A percentile compares a stretch with the other conserved stretches of the same genome.
Evolutionary conservation across 2,113 vertebrate species (phyloP).

Genomic region (Himantopus leucocephalus): DNA sequence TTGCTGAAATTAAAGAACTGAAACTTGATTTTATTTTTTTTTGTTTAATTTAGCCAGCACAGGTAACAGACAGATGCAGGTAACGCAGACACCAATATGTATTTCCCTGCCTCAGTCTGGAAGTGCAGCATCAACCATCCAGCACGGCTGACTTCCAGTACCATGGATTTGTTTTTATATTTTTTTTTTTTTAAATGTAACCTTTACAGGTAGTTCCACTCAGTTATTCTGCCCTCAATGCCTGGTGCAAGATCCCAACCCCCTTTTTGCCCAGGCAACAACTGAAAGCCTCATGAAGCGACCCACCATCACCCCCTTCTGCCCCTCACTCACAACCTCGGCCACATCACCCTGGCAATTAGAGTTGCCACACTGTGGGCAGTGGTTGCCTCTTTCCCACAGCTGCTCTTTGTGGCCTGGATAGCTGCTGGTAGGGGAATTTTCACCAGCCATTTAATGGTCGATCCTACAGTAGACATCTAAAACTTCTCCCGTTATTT

Average conservation of each 20-base stretch:
- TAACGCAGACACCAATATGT: background rate
- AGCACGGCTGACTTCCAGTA: background rate
- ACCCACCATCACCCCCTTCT: background rate
- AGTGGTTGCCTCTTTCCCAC: background rate
- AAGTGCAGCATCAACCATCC: background rate
- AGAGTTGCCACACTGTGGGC: background rate
- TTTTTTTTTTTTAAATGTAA: background rate
- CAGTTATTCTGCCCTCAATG: background rate
- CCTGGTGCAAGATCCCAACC: background rate
- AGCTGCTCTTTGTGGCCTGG: background rate
- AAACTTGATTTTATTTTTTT: background rate
- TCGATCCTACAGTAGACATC: background rate
- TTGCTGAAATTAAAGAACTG: background rate
- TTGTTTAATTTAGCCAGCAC: background rate
- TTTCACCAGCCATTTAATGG: background rate
- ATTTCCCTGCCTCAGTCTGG: background rate
- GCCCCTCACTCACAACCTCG: background rate
- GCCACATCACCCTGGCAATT: no score
- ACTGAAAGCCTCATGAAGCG: background rate
- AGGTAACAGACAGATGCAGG: background rate
- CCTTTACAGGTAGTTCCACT: background rate
- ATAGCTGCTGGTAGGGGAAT: background rate
- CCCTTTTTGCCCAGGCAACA: background rate
- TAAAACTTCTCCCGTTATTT: background rate
- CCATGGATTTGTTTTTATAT: background rate